These are phyloP conservation scores for Actenoides hombroni DNA, from an alignment of 2,113 vertebrate species.

Conservation along the genomic window DNA sequence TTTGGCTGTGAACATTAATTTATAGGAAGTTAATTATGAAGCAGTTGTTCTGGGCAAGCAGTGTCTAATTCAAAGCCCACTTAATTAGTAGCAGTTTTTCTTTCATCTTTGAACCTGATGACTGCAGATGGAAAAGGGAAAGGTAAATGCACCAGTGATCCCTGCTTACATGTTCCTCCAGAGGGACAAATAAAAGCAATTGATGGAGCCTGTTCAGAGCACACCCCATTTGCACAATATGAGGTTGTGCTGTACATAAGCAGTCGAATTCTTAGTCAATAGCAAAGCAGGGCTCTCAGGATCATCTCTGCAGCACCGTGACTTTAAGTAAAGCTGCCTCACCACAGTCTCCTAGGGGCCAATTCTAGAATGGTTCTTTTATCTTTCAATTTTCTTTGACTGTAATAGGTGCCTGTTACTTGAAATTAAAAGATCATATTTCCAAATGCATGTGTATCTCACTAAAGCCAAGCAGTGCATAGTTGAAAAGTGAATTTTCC, in stretches of 20 bases:
- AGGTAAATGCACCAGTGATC: background rate
- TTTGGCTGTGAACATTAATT: background rate
- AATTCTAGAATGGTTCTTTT: background rate
- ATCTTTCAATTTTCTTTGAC: background rate
- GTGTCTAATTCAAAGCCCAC: background rate
- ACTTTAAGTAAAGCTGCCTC: background rate
- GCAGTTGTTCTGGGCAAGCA: background rate
- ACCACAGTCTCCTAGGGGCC: background rate
- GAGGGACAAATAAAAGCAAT: background rate
- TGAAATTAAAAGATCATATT: background rate
- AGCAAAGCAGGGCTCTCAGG: background rate
- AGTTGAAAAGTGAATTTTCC: background rate
- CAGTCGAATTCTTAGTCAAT: background rate
- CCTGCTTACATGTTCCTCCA: background rate
- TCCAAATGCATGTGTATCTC: background rate
- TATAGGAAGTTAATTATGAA: background rate
- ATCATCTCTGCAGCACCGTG: rapidly evolving
- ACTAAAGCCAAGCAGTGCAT: background rate
- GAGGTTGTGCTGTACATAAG: background rate
- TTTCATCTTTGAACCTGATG: background rate
- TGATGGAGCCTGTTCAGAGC: background rate
- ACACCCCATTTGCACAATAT: rapidly evolving
- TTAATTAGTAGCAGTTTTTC: background rate
- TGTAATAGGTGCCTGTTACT: background rate
- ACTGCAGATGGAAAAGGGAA: background rate